Evolutionary conservation across 2,888 invertebrate species (phyloP), one percentile per base, ranked within the genome.

Genomic region (Ophion ventricosus): DNA sequence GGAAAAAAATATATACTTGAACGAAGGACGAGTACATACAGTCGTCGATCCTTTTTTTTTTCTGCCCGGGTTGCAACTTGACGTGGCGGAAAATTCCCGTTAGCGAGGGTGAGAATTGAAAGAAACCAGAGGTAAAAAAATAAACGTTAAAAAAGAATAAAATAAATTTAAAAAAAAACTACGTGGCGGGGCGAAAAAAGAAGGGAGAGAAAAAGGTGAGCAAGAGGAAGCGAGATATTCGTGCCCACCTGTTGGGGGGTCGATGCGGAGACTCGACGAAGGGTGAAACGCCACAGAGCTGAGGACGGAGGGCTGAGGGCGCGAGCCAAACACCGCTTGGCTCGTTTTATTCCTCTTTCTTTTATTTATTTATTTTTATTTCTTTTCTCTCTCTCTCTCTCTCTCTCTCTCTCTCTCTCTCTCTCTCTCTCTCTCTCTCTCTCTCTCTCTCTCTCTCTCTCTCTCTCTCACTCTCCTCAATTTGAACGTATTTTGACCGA

Each of bases 171-270:
- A 69, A 57, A 29, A 56, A 69, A 69, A 23, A 59, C 14, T 25
- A 14, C 49, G 82, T 54, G 77, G 69, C 63, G 66, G 56, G 43
- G 63, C 14, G 23, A 70, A 43, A 70, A 57, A 69, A 29, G 26
- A 43, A 70, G 35, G 49, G 66, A 14, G 66, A 67, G 56, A 77
- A 64, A 73, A 57, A 57, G 29, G 70, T 40, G 59, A 20, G 76
- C 67, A 76, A 59, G 83, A 80, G 77, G 63, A 74, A 84, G 77
- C 56, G 83, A 84, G 83, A 84, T 81, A 81, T 63, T 49, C 81
- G 74, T 84, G 81, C 81, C 84, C 84, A 84, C 84, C 84, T 84
- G 84, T 84, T 84, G 84, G 81, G 84, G 81, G 81, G 75, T 70
- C 57, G 78, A 59, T 67, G 26, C 43, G 43, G 70, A 61, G 74